These are phyloP conservation scores for Lumbricus terrestris DNA, from an alignment of 2,888 invertebrate genomes.

Conservation along the genomic window DNA sequence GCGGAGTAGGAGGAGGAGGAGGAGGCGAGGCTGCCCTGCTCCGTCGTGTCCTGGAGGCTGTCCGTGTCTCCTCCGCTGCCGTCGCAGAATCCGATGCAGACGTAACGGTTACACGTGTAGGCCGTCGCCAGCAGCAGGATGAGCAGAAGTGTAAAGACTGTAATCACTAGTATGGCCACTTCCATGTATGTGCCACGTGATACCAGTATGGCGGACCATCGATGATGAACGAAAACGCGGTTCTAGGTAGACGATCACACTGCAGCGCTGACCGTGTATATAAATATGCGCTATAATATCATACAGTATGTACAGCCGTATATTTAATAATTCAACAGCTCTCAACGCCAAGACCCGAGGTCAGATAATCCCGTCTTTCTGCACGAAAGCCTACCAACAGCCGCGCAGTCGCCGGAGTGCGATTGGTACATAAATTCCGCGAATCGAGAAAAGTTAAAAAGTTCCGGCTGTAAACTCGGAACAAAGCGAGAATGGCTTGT, in stretches of 20 bases:
- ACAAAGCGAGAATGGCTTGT: background rate
- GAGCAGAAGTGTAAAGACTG: background rate
- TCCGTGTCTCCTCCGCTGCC: background rate
- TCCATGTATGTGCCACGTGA: constrained; percentile 17
- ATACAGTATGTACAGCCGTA: background rate
- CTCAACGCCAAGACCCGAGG: background rate
- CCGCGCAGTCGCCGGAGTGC: background rate
- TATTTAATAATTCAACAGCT: background rate
- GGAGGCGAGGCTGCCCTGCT: too few species aligned
- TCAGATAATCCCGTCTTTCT: background rate
- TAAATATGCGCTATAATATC: too few species aligned
- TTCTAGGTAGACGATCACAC: background rate
- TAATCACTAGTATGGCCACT: constrained; percentile 14
- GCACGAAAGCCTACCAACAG: background rate
- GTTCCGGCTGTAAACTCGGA: background rate
- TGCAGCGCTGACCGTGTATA: background rate
- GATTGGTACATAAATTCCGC: background rate
- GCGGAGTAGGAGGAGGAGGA: too few species aligned
- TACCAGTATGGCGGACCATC: constrained; percentile 12
- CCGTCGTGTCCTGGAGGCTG: background rate
- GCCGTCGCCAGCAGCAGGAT: background rate
- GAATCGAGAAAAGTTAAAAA: background rate
- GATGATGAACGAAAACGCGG: background rate
- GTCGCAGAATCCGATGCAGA: background rate
- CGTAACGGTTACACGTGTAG: constrained; percentile 4